Evolutionary conservation across 2,888 invertebrate species (phyloP).

Genomic region (Meta bourneti): DNA sequence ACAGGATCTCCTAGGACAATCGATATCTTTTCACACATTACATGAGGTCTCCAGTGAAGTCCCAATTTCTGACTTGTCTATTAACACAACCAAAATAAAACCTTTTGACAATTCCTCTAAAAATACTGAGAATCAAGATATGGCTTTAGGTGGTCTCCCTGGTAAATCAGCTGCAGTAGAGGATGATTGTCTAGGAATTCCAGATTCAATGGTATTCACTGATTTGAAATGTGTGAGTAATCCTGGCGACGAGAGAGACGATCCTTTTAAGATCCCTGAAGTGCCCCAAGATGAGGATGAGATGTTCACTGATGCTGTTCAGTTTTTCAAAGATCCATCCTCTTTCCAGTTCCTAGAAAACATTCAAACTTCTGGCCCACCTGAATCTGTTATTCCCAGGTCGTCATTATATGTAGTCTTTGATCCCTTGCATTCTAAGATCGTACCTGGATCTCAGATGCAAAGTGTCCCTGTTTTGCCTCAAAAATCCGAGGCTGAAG

Average conservation of each 20-base stretch:
- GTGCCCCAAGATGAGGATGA: conserved; percentile 18
- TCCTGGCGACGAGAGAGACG: neutral
- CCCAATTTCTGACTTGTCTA: neutral
- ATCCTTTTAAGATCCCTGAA: conserved; percentile 29
- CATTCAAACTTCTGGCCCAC: conserved; percentile 34
- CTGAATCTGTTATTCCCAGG: conserved; percentile 26
- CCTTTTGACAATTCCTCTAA: neutral
- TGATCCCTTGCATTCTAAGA: conserved; percentile 54
- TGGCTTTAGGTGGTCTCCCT: neutral
- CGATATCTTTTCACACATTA: neutral
- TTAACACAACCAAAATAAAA: neutral
- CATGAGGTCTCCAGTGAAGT: neutral
- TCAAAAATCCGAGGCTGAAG: neutral
- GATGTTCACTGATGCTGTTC: conserved; percentile 70
- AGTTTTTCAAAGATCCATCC: conserved; percentile 66
- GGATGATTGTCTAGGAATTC: neutral
- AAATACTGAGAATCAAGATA: neutral
- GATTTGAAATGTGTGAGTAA: neutral
- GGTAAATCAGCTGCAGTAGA: neutral
- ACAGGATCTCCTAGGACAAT: neutral
- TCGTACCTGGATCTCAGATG: neutral
- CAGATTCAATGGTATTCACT: neutral
- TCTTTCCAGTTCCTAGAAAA: conserved; percentile 63
- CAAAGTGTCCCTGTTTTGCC: neutral
- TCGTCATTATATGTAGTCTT: conserved; percentile 64